These are phyloP conservation scores for Amphiprion percula DNA, from an alignment of 2,113 vertebrate genomes.

Conservation along the genomic window DNA sequence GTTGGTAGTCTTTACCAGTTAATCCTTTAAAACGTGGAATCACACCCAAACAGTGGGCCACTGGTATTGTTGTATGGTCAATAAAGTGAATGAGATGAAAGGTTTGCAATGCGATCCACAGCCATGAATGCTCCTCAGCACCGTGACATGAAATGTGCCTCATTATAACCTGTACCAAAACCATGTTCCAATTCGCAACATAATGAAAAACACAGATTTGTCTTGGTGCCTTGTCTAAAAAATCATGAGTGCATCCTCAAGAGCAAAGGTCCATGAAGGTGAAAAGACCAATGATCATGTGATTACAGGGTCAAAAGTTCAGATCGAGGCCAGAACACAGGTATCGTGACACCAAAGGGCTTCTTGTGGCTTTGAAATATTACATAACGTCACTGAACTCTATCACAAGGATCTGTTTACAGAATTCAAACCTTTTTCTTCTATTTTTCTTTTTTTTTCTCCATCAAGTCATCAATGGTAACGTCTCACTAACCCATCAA, in stretches of 20 bases:
- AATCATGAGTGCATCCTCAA: background rate
- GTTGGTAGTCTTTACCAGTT: conserved; percentile 82
- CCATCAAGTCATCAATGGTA: conserved; percentile 37
- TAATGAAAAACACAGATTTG: conserved; percentile 14
- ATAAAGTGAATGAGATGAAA: conserved; percentile 54
- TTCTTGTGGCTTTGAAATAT: conserved; percentile 7
- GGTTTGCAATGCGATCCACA: conserved; percentile 62
- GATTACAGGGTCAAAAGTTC: conserved; percentile 59
- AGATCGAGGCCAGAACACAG: conserved; percentile 46
- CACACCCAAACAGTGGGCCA: conserved; percentile 74
- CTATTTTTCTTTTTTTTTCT: background rate
- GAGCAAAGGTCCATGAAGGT: conserved; percentile 13
- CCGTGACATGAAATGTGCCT: background rate
- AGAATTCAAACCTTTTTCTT: background rate
- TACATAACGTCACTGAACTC: conserved; percentile 8
- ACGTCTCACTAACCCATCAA: conserved; percentile 37
- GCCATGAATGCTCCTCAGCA: conserved; percentile 38
- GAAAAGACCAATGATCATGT: conserved; percentile 22
- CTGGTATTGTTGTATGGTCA: conserved; percentile 64
- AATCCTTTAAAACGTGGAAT: conserved; percentile 82
- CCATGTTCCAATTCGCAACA: background rate
- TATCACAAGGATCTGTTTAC: background rate
- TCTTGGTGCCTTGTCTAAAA: background rate
- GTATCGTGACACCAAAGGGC: conserved; percentile 36
- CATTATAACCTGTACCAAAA: conserved; percentile 22